phyloP scores from a whole-genome alignment of 2,888 invertebrate genomes.

The Teinopalpus imperialis region DNA sequence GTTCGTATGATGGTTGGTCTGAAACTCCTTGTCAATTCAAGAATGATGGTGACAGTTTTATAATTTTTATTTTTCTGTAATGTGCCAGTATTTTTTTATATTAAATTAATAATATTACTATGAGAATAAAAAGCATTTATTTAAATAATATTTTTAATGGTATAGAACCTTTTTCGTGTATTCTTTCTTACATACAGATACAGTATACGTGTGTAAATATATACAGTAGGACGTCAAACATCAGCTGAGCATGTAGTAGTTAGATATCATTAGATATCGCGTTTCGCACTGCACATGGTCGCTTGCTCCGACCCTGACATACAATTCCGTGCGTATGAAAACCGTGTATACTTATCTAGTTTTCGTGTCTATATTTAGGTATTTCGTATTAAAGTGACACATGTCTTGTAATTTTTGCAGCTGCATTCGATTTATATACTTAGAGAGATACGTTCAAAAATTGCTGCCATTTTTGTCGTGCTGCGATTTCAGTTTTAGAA shows the following conservation, averaged over 20 bases:
- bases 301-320: constrained; percentile 38
- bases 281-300: constrained; percentile 29
- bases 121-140: too few species aligned
- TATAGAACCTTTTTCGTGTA: neutral
- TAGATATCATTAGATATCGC: constrained; percentile 25
- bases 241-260: constrained; percentile 20
- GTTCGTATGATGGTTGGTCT: too few species aligned
- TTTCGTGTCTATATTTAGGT: constrained; percentile 38
- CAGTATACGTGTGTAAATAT: neutral
- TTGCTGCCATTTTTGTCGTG: too few species aligned
- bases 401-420: constrained; percentile 5
- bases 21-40: too few species aligned
- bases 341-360: constrained; percentile 34
- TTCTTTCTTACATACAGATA: too few species aligned
- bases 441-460: too few species aligned
- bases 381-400: constrained; percentile 32
- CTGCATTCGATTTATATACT: constrained; percentile 1
- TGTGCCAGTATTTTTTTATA: too few species aligned
- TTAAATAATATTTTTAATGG: too few species aligned
- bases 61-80: too few species aligned
- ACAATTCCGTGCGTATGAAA: constrained; percentile 33
- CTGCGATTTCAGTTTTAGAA: too few species aligned
- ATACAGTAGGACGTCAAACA: neutral
- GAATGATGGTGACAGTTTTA: too few species aligned
- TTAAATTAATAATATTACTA: too few species aligned